These are phyloP conservation scores for Lithobates pipiens DNA, from an alignment of 2,797 vertebrate genomes.

Conservation along the genomic window DNA sequence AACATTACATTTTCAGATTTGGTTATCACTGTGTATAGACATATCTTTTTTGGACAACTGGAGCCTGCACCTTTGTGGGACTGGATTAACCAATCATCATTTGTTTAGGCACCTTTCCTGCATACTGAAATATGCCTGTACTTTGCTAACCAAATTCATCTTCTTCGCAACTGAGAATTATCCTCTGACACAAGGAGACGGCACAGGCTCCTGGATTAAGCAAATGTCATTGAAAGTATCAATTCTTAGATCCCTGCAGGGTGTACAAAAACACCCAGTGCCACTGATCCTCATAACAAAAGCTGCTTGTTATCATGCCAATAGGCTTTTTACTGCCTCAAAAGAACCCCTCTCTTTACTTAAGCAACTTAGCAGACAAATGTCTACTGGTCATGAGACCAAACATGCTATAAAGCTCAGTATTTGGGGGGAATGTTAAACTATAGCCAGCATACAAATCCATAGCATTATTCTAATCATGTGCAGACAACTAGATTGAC, in stretches of 20 bases:
- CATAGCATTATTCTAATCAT: constrained; percentile 84
- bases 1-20: no score
- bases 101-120: neutral
- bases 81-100: neutral
- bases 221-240: constrained; percentile 65
- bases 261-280: constrained; percentile 58
- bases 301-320: constrained; percentile 82
- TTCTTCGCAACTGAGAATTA: constrained; percentile 39
- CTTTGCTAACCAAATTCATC: constrained; percentile 33
- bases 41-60: no score
- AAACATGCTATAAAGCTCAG: constrained; percentile 81
- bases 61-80: neutral
- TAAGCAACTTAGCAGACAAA: constrained; percentile 77
- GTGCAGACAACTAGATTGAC: constrained; percentile 83
- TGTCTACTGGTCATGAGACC: constrained; percentile 80
- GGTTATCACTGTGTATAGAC: no score
- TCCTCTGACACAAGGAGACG: constrained; percentile 44
- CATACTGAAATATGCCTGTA: neutral
- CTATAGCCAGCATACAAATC: constrained; percentile 71
- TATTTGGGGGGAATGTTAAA: neutral
- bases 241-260: constrained; percentile 65
- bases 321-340: constrained; percentile 74
- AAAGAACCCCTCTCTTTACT: constrained; percentile 71
- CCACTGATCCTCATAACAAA: constrained; percentile 76
- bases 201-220: constrained; percentile 60